These are phyloP conservation scores for Drosophila funebris DNA, from an alignment of 1,140 invertebrate species.

Conservation along the genomic window DNA sequence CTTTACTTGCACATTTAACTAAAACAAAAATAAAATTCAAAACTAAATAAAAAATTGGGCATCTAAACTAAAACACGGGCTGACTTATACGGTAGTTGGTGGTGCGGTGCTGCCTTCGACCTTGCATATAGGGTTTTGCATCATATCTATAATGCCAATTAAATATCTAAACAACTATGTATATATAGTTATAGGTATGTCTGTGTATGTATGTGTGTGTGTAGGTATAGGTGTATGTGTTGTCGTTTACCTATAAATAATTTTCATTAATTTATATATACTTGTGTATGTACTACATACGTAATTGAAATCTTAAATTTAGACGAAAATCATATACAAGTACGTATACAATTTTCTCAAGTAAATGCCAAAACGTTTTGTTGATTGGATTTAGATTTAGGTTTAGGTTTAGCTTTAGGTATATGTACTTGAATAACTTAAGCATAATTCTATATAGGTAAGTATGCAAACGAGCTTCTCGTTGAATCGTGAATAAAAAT, in stretches of 20 bases:
- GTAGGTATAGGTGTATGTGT: slow-evolving; percentile 23
- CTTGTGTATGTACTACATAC: slow-evolving; percentile 28
- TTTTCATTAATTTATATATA: background rate
- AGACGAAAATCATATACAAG: slow-evolving; percentile 73
- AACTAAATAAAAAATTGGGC: slow-evolving; percentile 53
- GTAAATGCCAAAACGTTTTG: slow-evolving; percentile 76
- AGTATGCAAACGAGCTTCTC: slow-evolving; percentile 59
- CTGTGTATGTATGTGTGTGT: slow-evolving; percentile 38
- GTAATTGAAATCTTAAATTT: slow-evolving; percentile 71
- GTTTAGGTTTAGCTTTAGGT: slow-evolving; percentile 30
- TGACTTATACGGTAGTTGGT: slow-evolving; percentile 65
- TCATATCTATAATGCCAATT: slow-evolving; percentile 47
- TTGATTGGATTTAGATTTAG: slow-evolving; percentile 50
- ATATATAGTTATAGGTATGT: slow-evolving; percentile 31
- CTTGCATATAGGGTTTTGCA: slow-evolving; percentile 25
- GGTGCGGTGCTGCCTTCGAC: slow-evolving; percentile 43
- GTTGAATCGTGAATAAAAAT: slow-evolving; percentile 57
- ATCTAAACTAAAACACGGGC: slow-evolving; percentile 63
- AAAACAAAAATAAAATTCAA: slow-evolving; percentile 75
- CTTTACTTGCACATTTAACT: slow-evolving; percentile 76
- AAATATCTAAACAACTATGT: slow-evolving; percentile 71
- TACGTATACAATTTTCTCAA: slow-evolving; percentile 70
- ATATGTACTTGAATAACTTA: slow-evolving; percentile 56
- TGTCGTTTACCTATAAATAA: slow-evolving; percentile 58
- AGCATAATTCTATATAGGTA: slow-evolving; percentile 64